A percentile compares a stretch with the other conserved stretches of the same genome.
phyloP scores from a whole-genome alignment of 2,888 invertebrate genomes.

The Atherix ibis region DNA sequence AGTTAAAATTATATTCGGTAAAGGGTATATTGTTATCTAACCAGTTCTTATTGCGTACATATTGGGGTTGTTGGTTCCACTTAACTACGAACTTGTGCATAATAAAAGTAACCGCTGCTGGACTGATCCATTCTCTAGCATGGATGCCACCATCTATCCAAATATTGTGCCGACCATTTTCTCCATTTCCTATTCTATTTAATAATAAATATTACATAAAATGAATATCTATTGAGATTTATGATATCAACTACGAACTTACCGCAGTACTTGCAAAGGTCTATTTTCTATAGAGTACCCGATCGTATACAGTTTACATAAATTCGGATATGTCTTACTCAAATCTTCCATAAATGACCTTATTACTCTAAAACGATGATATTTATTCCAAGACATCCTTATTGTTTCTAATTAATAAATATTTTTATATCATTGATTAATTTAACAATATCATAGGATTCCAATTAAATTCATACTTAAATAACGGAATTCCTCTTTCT shows the following conservation, averaged over 20 bases:
- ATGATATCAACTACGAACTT: too few relatives aligned
- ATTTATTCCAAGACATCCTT: neutral
- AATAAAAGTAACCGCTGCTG: slow-evolving; percentile 60
- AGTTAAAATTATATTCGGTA: too few relatives aligned
- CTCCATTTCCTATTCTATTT: too few relatives aligned
- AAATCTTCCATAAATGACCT: neutral
- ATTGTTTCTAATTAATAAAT: too few relatives aligned
- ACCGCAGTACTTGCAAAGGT: neutral
- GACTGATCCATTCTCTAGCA: slow-evolving; percentile 80
- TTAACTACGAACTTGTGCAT: slow-evolving; percentile 54
- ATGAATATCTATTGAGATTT: too few relatives aligned
- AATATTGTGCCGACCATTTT: too few relatives aligned
- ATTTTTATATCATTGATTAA: too few relatives aligned
- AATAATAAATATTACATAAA: too few relatives aligned
- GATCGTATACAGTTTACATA: neutral
- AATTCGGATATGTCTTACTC: neutral
- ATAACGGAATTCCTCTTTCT: too few relatives aligned
- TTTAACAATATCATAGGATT: too few relatives aligned
- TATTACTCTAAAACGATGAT: neutral
- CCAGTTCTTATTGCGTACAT: slow-evolving; percentile 69
- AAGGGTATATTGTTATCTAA: too few relatives aligned
- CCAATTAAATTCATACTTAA: too few relatives aligned
- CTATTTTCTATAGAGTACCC: neutral
- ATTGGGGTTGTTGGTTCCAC: slow-evolving; percentile 44
- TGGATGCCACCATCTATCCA: slow-evolving; percentile 73